phyloP scores from a whole-genome alignment of 2,797 vertebrate species.

The Spinibarbus caldwelli region DNA sequence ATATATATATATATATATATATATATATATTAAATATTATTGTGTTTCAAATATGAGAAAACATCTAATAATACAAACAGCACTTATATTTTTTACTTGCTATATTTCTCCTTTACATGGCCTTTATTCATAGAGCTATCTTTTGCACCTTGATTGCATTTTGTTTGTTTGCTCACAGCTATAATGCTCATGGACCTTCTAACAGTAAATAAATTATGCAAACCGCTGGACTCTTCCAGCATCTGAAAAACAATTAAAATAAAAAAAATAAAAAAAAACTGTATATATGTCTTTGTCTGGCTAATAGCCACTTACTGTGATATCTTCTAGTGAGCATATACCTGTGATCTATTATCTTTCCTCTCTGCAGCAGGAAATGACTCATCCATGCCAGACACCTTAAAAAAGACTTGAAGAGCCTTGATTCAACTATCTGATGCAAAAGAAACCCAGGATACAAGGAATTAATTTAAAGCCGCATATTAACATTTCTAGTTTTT shows the following conservation, averaged over 20 bases:
- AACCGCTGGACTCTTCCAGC: background rate
- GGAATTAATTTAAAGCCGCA: background rate
- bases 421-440: background rate
- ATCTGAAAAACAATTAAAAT: too few relatives aligned
- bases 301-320: slow-evolving; percentile 2
- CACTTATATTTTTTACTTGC: background rate
- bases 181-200: background rate
- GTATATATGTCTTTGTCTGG: background rate
- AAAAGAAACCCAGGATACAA: background rate
- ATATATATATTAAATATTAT: too few relatives aligned
- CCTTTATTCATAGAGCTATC: background rate
- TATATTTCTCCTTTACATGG: background rate
- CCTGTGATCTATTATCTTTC: slow-evolving; percentile 29
- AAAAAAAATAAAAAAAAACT: background rate
- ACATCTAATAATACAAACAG: background rate
- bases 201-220: background rate
- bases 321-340: background rate
- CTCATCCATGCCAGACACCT: background rate
- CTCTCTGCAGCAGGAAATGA: slow-evolving; percentile 27
- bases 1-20: too few relatives aligned
- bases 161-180: background rate
- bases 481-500: background rate
- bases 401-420: slow-evolving; percentile 42
- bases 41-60: background rate
- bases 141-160: background rate